Evolutionary conservation across 1,140 invertebrate species (phyloP), one percentile per base, ranked within the genome.

Genomic region (Piezodorus guildinii): DNA sequence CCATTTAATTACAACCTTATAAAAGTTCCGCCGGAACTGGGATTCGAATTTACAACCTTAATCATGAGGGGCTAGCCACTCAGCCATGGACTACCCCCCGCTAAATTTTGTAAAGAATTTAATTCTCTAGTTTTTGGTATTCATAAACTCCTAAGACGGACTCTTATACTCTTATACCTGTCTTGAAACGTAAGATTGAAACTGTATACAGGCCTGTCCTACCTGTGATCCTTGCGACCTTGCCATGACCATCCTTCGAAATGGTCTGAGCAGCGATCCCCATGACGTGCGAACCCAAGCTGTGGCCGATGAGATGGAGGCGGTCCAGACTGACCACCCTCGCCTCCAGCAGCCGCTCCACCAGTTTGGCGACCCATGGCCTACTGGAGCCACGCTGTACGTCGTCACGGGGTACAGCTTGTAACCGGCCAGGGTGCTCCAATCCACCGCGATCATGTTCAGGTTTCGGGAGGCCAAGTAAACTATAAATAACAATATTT

Each of bases 291-390:
- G 88, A 84, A 0, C 91, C 91, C 6, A 94, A 75, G 66, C 88
- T 91, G 75, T 92, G 90, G 0, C 91, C 91, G 62, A 93, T 80
- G 10, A 93, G 71, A 70, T 92, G 87, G 64, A 88, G 73, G 62
- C 81, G 75, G 51, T 79, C 73, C 17, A 59, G 6, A 2, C 19
- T 9, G 2, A 43, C 25, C 14, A 52, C 61, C 27, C 46, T 39
- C n/a, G 51, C 25, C 14, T 60, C 49, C 8, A 66, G 14, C 3
- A 66, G 52, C n/a, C 39, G 30, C 12, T 62, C 19, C 1, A 66
- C 46, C 14, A 66, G 21, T 10, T 27, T 46, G 21, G 60, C 60
- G 2, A 66, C 49, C 34, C 56, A 6, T 14, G 10, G 3, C 60
- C 65, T 6, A 66, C 54, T 15, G 60, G 51, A 1, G 61, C 30